phyloP scores from a whole-genome alignment of 1,140 invertebrate genomes.

The Scaptomyza pallida region DNA sequence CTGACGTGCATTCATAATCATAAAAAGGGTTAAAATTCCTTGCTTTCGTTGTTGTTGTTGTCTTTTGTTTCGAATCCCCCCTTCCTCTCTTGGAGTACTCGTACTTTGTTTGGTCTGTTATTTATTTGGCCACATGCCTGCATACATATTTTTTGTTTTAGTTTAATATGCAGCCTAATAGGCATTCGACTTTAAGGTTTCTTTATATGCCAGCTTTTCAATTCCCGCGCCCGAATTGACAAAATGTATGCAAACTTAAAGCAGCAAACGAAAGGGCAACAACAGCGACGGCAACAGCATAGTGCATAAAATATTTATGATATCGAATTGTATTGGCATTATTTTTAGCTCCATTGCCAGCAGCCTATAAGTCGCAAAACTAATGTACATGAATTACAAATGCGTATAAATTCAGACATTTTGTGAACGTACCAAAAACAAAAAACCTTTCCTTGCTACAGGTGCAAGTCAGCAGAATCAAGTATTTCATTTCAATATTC shows the following conservation, averaged over 20 bases:
- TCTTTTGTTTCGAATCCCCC: conserved; percentile 36
- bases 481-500: neutral
- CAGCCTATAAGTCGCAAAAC: conserved; percentile 47
- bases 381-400: conserved; percentile 34
- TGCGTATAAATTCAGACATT: conserved; percentile 49
- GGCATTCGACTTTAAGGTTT: conserved; percentile 49
- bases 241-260: conserved; percentile 75
- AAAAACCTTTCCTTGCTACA: conserved; percentile 3
- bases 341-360: conserved; percentile 75
- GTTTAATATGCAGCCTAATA: conserved; percentile 81
- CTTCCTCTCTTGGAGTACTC: neutral
- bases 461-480: conserved; percentile 16
- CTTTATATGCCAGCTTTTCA: neutral
- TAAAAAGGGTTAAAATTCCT: conserved; percentile 77
- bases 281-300: conserved; percentile 3
- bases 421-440: neutral
- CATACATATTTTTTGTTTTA: conserved; percentile 32
- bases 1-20: conserved; percentile 81
- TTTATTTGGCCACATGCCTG: conserved; percentile 69
- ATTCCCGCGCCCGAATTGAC: conserved; percentile 52
- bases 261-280: conserved; percentile 43
- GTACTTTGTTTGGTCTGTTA: conserved; percentile 56
- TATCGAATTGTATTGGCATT: conserved; percentile 76
- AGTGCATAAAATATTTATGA: conserved; percentile 81
- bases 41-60: conserved; percentile 31